Evolutionary conservation across 2,113 vertebrate genomes (phyloP).

Genomic region (Xiphias gladius): DNA sequence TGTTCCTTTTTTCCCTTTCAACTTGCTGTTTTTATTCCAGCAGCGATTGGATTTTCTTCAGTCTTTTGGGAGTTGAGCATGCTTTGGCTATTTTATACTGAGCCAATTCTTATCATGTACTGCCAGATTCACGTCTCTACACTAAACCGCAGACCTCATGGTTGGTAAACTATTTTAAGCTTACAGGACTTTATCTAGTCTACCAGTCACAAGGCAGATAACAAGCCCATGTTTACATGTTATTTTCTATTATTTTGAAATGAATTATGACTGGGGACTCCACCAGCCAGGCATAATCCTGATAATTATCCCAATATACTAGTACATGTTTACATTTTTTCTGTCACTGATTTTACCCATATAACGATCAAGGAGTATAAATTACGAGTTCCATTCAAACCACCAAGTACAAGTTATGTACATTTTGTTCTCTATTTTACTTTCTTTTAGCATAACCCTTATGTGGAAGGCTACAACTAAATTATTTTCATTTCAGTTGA

Average conservation of each 20-base stretch:
- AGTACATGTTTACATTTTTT: not conserved
- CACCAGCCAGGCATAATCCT: slow-evolving; percentile 1
- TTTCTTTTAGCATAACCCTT: too few species aligned
- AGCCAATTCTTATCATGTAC: not conserved
- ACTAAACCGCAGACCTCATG: not conserved
- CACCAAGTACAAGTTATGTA: not conserved
- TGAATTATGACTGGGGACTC: not conserved
- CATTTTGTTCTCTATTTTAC: too few species aligned
- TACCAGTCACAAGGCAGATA: not conserved
- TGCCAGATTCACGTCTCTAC: slow-evolving; percentile 2
- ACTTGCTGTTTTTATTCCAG: not conserved
- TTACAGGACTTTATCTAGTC: not conserved
- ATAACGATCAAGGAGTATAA: too few species aligned
- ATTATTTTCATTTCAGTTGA: not conserved
- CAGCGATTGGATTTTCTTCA: not conserved
- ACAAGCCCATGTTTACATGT: not conserved
- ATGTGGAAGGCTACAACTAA: not conserved
- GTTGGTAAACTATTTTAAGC: not conserved
- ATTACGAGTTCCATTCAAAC: too few species aligned
- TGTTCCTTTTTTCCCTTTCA: not conserved
- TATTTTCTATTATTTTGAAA: not conserved
- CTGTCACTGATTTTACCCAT: not conserved
- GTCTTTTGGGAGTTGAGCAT: not conserved
- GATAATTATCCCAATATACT: not conserved
- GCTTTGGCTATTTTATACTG: slow-evolving; percentile 3